A percentile compares a stretch with the other conserved stretches of the same genome.
Conservation (phyloP, 1,140 invertebrate species). For the Adoxophyes honmai region DNA sequence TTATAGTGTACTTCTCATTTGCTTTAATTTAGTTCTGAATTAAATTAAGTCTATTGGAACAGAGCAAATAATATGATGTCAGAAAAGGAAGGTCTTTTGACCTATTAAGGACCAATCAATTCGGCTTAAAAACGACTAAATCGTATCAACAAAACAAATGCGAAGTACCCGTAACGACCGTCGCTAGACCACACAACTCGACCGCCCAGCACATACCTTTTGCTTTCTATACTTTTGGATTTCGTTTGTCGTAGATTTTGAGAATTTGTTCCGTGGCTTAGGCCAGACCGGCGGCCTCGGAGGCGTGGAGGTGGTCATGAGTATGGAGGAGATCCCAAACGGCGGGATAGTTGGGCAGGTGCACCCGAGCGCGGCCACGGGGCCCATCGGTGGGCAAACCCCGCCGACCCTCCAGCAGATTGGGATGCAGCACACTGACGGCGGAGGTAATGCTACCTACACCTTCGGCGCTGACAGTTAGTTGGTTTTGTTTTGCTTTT, state of each 20-base stretch:
- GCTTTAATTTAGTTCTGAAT: no score
- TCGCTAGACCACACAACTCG: no score
- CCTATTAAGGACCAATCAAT: no score
- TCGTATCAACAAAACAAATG: no score
- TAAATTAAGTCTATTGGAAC: no score
- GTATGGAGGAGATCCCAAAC: slow-evolving; percentile 42
- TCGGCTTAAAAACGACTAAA: no score
- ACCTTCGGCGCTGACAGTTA: slow-evolving; percentile 17
- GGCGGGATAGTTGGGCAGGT: not conserved
- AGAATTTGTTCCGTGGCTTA: slow-evolving; percentile 46
- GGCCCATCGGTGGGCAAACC: not conserved
- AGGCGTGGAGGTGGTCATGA: slow-evolving; percentile 52
- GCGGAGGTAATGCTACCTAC: slow-evolving; percentile 21
- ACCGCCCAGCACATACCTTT: no score
- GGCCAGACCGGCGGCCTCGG: slow-evolving; percentile 32
- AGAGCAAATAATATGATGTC: no score
- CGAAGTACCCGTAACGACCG: no score
- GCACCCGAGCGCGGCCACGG: not conserved
- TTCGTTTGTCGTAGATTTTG: slow-evolving; percentile 45
- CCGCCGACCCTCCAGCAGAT: not conserved
- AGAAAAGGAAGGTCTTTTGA: no score
- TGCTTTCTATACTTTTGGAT: not conserved
- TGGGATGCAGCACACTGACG: not conserved
- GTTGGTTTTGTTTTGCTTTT: not conserved
- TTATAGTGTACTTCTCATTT: no score